Evolutionary conservation across 92 coral and sea anemone species (phyloP).

Genomic region (Siderastrea siderea): DNA sequence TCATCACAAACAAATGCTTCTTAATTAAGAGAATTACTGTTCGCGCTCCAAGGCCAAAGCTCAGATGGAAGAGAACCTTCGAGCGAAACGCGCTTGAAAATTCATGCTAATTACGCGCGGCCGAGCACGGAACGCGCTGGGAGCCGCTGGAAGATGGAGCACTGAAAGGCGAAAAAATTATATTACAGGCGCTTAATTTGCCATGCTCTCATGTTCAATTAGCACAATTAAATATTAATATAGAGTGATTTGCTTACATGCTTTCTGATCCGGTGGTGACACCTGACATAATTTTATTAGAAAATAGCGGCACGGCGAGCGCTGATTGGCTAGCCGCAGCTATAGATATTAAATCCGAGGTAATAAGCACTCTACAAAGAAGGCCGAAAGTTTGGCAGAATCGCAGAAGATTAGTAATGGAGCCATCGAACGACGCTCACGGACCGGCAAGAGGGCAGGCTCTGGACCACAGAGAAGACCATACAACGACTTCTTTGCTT

Average conservation of each 20-base stretch:
- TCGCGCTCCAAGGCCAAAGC: slow-evolving; percentile 74
- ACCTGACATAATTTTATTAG: slow-evolving; percentile 99
- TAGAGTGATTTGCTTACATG: slow-evolving; percentile 99
- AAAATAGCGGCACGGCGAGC: slow-evolving; percentile 91
- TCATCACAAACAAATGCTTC: slow-evolving; percentile 98
- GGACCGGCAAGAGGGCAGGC: slow-evolving; percentile 82
- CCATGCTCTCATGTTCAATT: slow-evolving; percentile 99
- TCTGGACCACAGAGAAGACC: slow-evolving; percentile 83
- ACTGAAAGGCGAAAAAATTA: slow-evolving; percentile 72
- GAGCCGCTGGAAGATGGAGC: slow-evolving; percentile 51
- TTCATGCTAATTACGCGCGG: slow-evolving; percentile 30
- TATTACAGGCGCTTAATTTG: slow-evolving; percentile 94
- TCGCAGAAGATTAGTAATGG: slow-evolving; percentile 99
- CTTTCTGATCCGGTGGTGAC: slow-evolving; percentile 99
- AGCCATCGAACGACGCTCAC: slow-evolving; percentile 93
- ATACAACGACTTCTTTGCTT: slow-evolving; percentile 83
- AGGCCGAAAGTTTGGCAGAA: slow-evolving; percentile 96
- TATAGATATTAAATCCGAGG: slow-evolving; percentile 98
- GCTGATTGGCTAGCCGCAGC: slow-evolving; percentile 91
- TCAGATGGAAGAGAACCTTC: slow-evolving; percentile 25
- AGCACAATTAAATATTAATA: slow-evolving; percentile 99
- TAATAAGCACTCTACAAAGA: slow-evolving; percentile 99
- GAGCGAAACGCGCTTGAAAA: slow-evolving; percentile 32
- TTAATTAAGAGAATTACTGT: slow-evolving; percentile 97
- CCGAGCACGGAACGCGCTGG: slow-evolving; percentile 34